phyloP scores from a whole-genome alignment of 2,888 invertebrate genomes.

The Drosophila leonis region DNA sequence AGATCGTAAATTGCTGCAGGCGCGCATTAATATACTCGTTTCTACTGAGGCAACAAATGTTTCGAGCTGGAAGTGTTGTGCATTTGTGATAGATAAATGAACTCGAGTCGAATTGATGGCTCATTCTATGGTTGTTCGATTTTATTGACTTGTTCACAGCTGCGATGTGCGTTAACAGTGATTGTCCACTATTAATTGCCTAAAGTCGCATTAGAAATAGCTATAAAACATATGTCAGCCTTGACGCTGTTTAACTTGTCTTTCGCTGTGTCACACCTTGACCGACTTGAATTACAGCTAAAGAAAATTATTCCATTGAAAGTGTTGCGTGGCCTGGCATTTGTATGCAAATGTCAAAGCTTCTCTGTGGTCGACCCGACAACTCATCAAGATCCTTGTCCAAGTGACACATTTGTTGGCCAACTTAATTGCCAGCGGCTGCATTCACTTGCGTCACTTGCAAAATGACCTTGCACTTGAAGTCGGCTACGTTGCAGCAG shows the following conservation, averaged over 20 bases:
- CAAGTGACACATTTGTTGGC: constrained; percentile 62
- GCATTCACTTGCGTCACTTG: constrained; percentile 32
- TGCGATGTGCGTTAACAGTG: background rate
- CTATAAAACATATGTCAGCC: background rate
- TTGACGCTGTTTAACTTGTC: background rate
- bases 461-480: constrained; percentile 67
- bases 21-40: constrained; percentile 13
- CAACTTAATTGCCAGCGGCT: constrained; percentile 39
- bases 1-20: constrained; percentile 20
- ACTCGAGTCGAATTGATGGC: constrained; percentile 37
- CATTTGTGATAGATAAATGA: constrained; percentile 4
- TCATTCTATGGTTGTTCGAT: constrained; percentile 27
- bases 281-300: constrained; percentile 31
- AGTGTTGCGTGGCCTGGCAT: constrained; percentile 6
- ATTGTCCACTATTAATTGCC: background rate
- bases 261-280: constrained; percentile 37
- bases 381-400: constrained; percentile 60
- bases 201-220: constrained; percentile 9
- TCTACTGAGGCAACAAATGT: constrained; percentile 6
- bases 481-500: constrained; percentile 23
- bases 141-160: constrained; percentile 21
- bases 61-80: constrained; percentile 2
- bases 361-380: constrained; percentile 10
- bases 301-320: constrained; percentile 21
- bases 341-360: constrained; percentile 65